Evolutionary conservation across 1,140 invertebrate genomes (phyloP).

Genomic region (Rhopalosiphum padi): DNA sequence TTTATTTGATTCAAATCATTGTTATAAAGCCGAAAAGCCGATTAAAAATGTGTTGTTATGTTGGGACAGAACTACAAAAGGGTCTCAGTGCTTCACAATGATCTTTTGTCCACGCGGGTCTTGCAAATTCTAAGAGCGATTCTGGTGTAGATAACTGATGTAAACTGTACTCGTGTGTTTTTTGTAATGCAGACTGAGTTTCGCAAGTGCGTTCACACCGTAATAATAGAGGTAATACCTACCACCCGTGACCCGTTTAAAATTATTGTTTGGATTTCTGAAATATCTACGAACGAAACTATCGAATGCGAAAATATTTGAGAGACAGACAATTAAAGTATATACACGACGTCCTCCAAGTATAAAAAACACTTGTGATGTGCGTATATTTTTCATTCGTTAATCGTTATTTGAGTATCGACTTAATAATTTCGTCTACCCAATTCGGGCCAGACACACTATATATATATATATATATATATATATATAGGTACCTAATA

Average conservation of each 20-base stretch:
- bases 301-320: background rate
- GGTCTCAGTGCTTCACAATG: background rate
- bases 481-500: background rate
- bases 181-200: no score
- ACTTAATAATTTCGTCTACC: background rate
- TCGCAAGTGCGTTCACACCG: background rate
- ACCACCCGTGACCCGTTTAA: no score
- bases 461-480: background rate
- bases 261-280: background rate
- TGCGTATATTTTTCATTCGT: background rate
- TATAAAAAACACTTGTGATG: background rate
- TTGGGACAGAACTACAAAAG: background rate
- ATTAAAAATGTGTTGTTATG: background rate
- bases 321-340: background rate
- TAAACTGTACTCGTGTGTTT: no score
- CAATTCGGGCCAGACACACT: background rate
- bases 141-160: no score
- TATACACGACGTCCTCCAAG: background rate
- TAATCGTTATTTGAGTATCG: conserved; percentile 1
- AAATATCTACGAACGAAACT: background rate
- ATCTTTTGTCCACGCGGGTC: background rate
- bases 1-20: background rate
- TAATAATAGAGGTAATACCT: background rate
- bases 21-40: background rate
- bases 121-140: background rate